Conservation (phyloP, 2,113 vertebrate species). For the Thamnaconus septentrionalis region DNA sequence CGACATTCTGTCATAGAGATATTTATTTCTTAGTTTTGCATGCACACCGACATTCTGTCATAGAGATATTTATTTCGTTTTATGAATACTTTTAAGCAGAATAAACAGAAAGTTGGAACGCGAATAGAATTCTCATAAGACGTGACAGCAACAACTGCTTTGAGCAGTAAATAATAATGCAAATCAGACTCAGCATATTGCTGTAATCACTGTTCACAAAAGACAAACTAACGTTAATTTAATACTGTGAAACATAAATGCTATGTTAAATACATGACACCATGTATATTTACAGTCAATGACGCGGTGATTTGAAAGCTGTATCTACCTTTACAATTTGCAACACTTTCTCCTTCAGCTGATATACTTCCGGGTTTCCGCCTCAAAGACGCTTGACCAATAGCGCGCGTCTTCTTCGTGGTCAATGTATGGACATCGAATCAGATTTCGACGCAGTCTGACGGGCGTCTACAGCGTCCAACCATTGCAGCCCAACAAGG, state of each 20-base stretch:
- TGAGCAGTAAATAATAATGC: no score
- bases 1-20: no score
- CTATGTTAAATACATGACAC: no score
- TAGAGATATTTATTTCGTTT: no score
- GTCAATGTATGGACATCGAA: conserved; percentile 29
- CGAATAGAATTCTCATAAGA: no score
- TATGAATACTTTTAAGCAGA: no score
- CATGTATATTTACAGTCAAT: no score
- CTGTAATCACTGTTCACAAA: neutral
- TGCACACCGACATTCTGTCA: no score
- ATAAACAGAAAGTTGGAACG: no score
- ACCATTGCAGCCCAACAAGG: conserved; percentile 36
- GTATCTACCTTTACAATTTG: conserved; percentile 50
- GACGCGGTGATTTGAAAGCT: neutral
- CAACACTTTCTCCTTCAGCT: conserved; percentile 19
- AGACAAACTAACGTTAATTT: neutral
- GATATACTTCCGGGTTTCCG: conserved; percentile 25
- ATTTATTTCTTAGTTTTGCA: no score
- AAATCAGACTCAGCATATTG: neutral
- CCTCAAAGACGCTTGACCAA: conserved; percentile 31
- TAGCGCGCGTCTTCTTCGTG: neutral
- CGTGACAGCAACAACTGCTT: no score
- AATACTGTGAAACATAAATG: no score
- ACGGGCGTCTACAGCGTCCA: conserved; percentile 44
- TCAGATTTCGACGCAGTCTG: conserved; percentile 25